phyloP scores from a whole-genome alignment of 2,888 invertebrate genomes.

The Neoscelio sp. region DNA sequence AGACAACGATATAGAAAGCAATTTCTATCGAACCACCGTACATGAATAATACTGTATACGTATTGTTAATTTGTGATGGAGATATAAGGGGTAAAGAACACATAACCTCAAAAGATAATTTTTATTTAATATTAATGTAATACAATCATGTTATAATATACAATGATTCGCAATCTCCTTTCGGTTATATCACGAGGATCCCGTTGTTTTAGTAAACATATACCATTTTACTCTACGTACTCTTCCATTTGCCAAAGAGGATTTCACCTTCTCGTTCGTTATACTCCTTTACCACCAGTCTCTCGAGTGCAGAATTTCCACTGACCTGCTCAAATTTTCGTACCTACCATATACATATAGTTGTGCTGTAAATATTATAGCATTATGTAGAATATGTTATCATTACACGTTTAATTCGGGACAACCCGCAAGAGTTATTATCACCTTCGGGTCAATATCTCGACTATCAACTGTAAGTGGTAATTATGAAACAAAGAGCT shows the following conservation, averaged over 20 bases:
- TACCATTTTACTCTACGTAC: slow-evolving; percentile 17
- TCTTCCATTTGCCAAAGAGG: slow-evolving; percentile 47
- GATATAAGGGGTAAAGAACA: not conserved
- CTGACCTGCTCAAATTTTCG: slow-evolving; percentile 37
- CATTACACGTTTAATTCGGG: slow-evolving; percentile 5
- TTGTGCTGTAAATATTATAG: slow-evolving; percentile 4
- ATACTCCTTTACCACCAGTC: slow-evolving; percentile 25
- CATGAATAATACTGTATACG: too few species aligned
- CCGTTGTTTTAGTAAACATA: slow-evolving; percentile 26
- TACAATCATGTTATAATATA: not conserved
- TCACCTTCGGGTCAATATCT: slow-evolving; percentile 9
- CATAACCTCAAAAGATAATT: too few species aligned
- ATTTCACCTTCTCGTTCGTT: slow-evolving; percentile 44
- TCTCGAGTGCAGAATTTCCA: slow-evolving; percentile 17
- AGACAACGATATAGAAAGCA: too few species aligned
- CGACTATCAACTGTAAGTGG: not conserved
- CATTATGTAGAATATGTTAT: not conserved
- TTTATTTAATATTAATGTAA: slow-evolving; percentile 21
- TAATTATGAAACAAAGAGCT: not conserved
- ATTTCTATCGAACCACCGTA: too few species aligned
- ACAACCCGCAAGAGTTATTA: slow-evolving; percentile 3
- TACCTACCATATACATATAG: slow-evolving; percentile 3
- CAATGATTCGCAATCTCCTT: slow-evolving; percentile 14
- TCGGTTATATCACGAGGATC: slow-evolving; percentile 1
- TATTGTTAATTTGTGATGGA: too few species aligned